Evolutionary conservation across 2,113 vertebrate genomes (phyloP).

Genomic region (Hippocampus abdominalis): DNA sequence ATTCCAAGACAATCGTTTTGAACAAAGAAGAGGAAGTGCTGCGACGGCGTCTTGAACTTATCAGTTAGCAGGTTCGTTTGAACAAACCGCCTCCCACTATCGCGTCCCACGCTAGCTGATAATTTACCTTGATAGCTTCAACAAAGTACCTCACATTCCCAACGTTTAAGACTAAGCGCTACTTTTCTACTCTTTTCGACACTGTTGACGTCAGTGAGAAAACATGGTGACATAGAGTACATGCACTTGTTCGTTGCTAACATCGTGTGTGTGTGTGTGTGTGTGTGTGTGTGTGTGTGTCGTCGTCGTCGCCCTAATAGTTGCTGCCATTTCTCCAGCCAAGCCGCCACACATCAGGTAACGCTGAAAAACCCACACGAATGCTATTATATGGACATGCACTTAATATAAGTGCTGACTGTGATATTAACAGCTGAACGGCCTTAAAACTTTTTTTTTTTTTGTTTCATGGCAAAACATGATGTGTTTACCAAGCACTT

Average conservation of each 20-base stretch:
- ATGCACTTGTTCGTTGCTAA: not conserved
- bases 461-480: too few relatives aligned
- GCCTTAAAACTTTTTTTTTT: too few relatives aligned
- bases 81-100: not conserved
- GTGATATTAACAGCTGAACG: too few relatives aligned
- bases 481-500: too few relatives aligned
- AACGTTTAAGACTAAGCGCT: not conserved
- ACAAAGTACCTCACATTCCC: not conserved
- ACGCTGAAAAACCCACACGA: conserved; percentile 8
- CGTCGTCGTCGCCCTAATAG: not conserved
- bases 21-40: not conserved
- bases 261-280: not conserved
- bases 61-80: not conserved
- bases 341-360: conserved; percentile 72
- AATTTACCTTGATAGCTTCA: not conserved
- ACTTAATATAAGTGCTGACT: not conserved
- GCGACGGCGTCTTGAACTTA: too few relatives aligned
- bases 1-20: not conserved
- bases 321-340: conserved; percentile 62
- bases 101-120: not conserved
- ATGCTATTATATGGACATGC: conserved; percentile 9
- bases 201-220: not conserved
- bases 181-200: not conserved
- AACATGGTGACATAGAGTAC: not conserved
- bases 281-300: not conserved